Evolutionary conservation across 2,113 vertebrate species (phyloP).

Genomic region (Albula goreensis): DNA sequence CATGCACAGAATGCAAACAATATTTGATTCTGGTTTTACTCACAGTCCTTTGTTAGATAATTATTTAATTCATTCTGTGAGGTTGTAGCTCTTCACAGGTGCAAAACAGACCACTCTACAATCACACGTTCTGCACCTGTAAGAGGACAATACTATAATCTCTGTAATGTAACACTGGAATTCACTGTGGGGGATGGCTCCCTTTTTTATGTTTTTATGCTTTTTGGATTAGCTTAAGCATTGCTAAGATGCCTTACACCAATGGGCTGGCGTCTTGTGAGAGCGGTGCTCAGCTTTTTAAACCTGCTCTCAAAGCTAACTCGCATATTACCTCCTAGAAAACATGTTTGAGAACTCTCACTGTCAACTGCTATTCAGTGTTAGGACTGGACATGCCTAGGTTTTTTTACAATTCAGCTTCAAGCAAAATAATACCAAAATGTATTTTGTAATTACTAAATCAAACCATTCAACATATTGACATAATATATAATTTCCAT

Average conservation of each 20-base stretch:
- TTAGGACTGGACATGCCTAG: too few relatives aligned
- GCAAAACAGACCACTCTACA: not conserved
- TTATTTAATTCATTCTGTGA: not conserved
- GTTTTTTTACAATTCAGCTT: too few relatives aligned
- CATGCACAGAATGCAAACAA: slow-evolving; percentile 33
- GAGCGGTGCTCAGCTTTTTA: too few relatives aligned
- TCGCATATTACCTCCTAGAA: too few relatives aligned
- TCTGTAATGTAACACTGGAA: not conserved
- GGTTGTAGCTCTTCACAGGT: not conserved
- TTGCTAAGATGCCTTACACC: too few relatives aligned
- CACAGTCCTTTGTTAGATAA: slow-evolving; percentile 24
- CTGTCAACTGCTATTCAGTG: too few relatives aligned
- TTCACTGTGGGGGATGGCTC: not conserved
- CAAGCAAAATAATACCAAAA: too few relatives aligned
- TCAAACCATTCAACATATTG: not conserved
- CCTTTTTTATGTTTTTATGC: not conserved
- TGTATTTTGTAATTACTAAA: too few relatives aligned
- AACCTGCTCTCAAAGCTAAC: too few relatives aligned
- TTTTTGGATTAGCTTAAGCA: too few relatives aligned
- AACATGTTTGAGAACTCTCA: too few relatives aligned
- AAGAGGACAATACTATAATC: not conserved
- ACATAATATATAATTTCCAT: not conserved
- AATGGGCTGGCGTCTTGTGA: too few relatives aligned
- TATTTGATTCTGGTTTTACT: slow-evolving; percentile 41
- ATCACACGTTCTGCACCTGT: not conserved